A percentile compares a stretch with the other conserved stretches of the same genome.
These are phyloP conservation scores for Ascidia mentula DNA, from an alignment of 23 tunicate genomes.

Conservation along the genomic window DNA sequence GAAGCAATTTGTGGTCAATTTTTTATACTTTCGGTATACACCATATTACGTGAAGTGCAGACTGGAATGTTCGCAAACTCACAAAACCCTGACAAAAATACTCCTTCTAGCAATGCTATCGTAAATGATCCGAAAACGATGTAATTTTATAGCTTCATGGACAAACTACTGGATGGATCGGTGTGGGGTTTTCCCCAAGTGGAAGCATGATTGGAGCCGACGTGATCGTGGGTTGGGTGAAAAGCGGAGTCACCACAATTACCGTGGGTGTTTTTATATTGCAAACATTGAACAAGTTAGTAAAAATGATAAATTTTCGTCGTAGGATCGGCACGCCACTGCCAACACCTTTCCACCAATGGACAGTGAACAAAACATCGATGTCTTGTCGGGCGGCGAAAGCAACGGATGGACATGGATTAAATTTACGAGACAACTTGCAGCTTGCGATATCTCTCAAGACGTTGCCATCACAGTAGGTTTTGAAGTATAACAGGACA, in stretches of 20 bases:
- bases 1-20: too few relatives aligned
- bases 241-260: neutral
- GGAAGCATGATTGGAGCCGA: constrained; percentile 42
- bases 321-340: constrained; percentile 50
- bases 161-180: constrained; percentile 31
- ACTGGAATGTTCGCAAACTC: too few relatives aligned
- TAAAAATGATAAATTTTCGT: neutral
- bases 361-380: constrained; percentile 58
- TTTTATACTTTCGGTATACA: too few relatives aligned
- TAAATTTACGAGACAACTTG: constrained; percentile 38
- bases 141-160: constrained; percentile 28
- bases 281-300: too few relatives aligned
- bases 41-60: too few relatives aligned
- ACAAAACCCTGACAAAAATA: too few relatives aligned
- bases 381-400: constrained; percentile 24
- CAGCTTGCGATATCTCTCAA: constrained; percentile 46
- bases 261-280: too few relatives aligned
- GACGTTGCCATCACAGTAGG: constrained; percentile 58
- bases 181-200: constrained; percentile 29
- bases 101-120: too few relatives aligned
- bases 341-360: constrained; percentile 31
- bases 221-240: constrained; percentile 34
- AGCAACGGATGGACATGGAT: constrained; percentile 60
- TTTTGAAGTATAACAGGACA: too few relatives aligned
- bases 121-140: too few relatives aligned